These are phyloP conservation scores for Drosophila phalerata DNA, from an alignment of 2,888 invertebrate genomes.

Conservation along the genomic window DNA sequence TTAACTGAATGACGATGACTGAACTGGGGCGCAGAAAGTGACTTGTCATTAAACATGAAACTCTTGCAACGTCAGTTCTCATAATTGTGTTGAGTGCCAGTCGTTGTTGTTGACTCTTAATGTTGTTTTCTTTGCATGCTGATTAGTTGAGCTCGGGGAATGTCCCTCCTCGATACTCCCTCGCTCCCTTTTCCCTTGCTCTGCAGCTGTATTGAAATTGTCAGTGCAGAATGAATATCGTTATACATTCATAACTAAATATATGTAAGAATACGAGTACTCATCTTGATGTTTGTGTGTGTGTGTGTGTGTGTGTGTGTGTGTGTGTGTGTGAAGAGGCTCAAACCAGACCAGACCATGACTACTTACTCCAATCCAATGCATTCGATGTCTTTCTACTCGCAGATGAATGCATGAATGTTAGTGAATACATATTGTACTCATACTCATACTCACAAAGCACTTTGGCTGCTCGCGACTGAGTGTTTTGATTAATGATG, in stretches of 20 bases:
- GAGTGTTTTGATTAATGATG: slow-evolving; percentile 85
- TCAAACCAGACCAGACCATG: slow-evolving; percentile 52
- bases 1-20: slow-evolving; percentile 64
- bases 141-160: slow-evolving; percentile 78
- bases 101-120: slow-evolving; percentile 78
- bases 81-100: slow-evolving; percentile 81
- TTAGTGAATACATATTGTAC: slow-evolving; percentile 14
- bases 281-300: not conserved
- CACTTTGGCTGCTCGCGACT: slow-evolving; percentile 60
- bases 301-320: not conserved
- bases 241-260: slow-evolving; percentile 58
- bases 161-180: slow-evolving; percentile 48
- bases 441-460: slow-evolving; percentile 31
- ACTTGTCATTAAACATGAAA: slow-evolving; percentile 80
- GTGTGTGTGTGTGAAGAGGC: slow-evolving; percentile 50
- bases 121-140: slow-evolving; percentile 82
- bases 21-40: slow-evolving; percentile 81
- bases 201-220: slow-evolving; percentile 46
- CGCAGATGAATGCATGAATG: slow-evolving; percentile 39
- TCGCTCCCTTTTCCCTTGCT: not conserved
- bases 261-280: slow-evolving; percentile 23
- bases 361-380: slow-evolving; percentile 54
- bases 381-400: slow-evolving; percentile 53
- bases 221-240: slow-evolving; percentile 76
- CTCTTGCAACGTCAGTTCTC: slow-evolving; percentile 81